These are phyloP conservation scores for Pseudomyrmex gracilis DNA, from an alignment of 1,140 invertebrate genomes.

Conservation along the genomic window DNA sequence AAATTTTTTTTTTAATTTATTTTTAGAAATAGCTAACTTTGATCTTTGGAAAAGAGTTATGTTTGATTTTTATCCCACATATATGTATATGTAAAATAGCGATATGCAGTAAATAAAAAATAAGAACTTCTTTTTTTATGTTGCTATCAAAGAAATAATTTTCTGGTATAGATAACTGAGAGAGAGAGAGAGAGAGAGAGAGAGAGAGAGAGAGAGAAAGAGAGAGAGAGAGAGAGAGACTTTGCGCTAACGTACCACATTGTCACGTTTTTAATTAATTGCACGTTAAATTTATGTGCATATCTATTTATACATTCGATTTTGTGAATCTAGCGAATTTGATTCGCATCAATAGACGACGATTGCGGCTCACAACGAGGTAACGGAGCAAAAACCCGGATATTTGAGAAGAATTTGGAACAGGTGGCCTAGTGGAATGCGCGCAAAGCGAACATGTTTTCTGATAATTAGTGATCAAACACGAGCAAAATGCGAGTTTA, in stretches of 20 bases:
- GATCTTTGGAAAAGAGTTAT: not conserved
- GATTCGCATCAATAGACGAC: conserved; percentile 57
- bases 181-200: too few relatives aligned
- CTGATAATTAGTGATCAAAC: conserved; percentile 75
- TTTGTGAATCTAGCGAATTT: conserved; percentile 43
- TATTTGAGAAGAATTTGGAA: conserved; percentile 77
- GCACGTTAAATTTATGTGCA: not conserved
- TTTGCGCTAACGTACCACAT: too few relatives aligned
- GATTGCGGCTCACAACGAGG: conserved; percentile 58
- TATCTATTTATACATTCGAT: not conserved
- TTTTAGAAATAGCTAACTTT: not conserved
- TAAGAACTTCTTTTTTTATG: not conserved
- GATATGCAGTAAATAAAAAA: too few relatives aligned
- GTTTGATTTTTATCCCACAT: not conserved
- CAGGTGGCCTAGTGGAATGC: conserved; percentile 74
- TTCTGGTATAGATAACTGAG: not conserved
- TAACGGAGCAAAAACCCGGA: conserved; percentile 78
- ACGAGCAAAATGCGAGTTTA: conserved; percentile 54
- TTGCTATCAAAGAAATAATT: not conserved
- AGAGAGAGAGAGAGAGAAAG: too few relatives aligned
- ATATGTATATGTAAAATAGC: not conserved
- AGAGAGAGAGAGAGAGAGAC: too few relatives aligned
- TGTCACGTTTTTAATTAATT: not conserved
- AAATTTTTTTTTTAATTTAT: not conserved
- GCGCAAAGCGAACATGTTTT: conserved; percentile 61